Evolutionary conservation across 35 echinoderm and acorn worm genomes (phyloP).

Genomic region (Hemicentrotus pulcherrimus): DNA sequence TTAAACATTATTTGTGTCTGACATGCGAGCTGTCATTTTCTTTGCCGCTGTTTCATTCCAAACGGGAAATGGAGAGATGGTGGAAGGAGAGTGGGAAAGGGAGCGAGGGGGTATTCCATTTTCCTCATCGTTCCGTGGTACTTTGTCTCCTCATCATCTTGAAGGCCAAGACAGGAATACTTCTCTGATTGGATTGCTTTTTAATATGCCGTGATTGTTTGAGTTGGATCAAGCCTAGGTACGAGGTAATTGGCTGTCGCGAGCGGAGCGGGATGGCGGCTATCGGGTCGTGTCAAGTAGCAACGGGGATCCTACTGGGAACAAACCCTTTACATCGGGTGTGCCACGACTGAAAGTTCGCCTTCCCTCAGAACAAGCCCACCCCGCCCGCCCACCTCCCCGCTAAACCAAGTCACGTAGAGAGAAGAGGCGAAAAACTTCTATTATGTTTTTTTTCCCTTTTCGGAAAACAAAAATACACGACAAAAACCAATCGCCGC

Average conservation of each 20-base stretch:
- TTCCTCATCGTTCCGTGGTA: neutral
- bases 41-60: too few species aligned
- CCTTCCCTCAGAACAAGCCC: neutral
- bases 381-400: neutral
- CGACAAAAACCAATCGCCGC: conserved; percentile 44
- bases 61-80: neutral
- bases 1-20: too few species aligned
- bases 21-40: too few species aligned
- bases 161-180: neutral
- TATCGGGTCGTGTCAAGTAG: conserved; percentile 2
- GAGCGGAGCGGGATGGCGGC: neutral
- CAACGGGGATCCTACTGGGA: neutral
- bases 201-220: neutral
- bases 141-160: neutral
- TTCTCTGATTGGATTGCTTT: conserved; percentile 12
- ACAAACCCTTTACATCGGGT: neutral
- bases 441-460: neutral
- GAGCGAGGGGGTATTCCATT: neutral
- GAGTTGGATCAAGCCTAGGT: neutral
- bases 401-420: conserved; percentile 8
- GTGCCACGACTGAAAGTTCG: neutral
- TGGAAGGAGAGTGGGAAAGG: neutral
- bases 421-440: neutral
- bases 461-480: conserved; percentile 27
- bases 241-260: conserved; percentile 15